Evolutionary conservation across 2,113 vertebrate genomes (phyloP).

Genomic region (Caracal caracal): DNA sequence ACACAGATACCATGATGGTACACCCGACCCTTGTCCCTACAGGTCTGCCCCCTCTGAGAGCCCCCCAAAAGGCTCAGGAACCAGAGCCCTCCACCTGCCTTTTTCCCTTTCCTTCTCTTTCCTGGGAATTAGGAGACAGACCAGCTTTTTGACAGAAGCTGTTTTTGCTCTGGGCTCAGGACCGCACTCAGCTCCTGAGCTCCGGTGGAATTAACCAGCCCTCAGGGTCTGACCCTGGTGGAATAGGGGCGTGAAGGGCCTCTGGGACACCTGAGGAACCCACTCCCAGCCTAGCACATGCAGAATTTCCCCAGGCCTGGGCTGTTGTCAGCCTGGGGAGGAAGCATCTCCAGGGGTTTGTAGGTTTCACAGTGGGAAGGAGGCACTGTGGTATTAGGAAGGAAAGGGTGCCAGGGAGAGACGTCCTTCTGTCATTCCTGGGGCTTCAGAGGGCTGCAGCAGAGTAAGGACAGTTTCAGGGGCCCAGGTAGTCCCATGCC

Average conservation of each 20-base stretch:
- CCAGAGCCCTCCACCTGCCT: neutral
- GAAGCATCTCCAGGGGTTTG: neutral
- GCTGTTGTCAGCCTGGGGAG: neutral
- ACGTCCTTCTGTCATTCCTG: neutral
- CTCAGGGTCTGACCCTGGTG: neutral
- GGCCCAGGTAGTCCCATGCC: neutral
- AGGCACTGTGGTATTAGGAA: neutral
- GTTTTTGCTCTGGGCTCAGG: neutral
- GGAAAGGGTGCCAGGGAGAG: neutral
- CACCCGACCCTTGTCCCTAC: neutral
- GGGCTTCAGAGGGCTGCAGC: neutral
- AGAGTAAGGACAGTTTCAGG: neutral
- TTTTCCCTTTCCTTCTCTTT: neutral
- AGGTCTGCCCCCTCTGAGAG: neutral
- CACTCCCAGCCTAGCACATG: neutral
- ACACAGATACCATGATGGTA: neutral
- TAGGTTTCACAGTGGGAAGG: neutral
- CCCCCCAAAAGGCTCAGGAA: neutral
- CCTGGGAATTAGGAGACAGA: neutral
- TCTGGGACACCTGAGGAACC: neutral
- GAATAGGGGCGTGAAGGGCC: too few species aligned
- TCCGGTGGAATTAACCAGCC: neutral
- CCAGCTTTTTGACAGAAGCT: neutral
- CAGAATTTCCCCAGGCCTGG: neutral
- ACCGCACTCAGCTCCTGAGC: neutral